These are phyloP conservation scores for Centropus unirufus DNA, from an alignment of 2,113 vertebrate genomes.

Conservation along the genomic window DNA sequence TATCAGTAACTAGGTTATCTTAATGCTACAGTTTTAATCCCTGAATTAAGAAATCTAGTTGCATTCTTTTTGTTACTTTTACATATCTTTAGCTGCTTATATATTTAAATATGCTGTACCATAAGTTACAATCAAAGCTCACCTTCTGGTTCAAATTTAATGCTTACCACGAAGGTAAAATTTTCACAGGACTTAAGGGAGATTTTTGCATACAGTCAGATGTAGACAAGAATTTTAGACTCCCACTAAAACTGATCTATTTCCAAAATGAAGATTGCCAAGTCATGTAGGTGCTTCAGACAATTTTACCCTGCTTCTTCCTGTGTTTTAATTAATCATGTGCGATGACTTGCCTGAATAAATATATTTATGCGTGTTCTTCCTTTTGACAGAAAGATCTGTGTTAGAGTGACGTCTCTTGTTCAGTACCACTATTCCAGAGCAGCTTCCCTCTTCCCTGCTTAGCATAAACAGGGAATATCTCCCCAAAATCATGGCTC, in stretches of 20 bases:
- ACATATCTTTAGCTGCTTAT: background rate
- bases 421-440: background rate
- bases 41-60: background rate
- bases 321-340: background rate
- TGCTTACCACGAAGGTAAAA: background rate
- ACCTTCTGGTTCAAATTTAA: background rate
- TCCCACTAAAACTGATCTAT: background rate
- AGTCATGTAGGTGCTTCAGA: background rate
- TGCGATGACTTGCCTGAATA: background rate
- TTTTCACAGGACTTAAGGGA: background rate
- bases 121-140: background rate
- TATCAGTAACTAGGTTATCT: background rate
- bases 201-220: background rate
- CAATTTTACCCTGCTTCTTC: background rate
- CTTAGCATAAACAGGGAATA: background rate
- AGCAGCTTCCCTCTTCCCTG: background rate
- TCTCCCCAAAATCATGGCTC: background rate
- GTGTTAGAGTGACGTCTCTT: background rate
- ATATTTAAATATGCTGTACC: background rate
- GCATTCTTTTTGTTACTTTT: background rate
- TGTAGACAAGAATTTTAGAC: slow-evolving; percentile 12
- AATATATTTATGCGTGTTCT: background rate
- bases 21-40: background rate
- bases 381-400: background rate
- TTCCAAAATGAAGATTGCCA: slow-evolving; percentile 32